phyloP scores from a whole-genome alignment of 2,113 vertebrate genomes.

The Progne subis region DNA sequence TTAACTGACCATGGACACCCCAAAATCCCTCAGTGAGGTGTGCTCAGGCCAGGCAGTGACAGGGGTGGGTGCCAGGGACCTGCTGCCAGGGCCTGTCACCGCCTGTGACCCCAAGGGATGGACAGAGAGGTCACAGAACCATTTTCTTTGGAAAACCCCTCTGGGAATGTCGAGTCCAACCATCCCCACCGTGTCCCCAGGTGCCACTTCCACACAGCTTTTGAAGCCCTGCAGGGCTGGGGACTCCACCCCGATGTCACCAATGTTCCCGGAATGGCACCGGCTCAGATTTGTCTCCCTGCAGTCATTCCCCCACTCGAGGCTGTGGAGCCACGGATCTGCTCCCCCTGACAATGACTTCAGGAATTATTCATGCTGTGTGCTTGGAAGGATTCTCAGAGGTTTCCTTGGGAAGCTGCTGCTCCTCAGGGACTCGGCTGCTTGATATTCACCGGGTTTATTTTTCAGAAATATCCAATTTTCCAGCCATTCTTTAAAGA shows the following conservation, averaged over 20 bases:
- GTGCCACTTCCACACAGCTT: not conserved
- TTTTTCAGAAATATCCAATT: slow-evolving; percentile 15
- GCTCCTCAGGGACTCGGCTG: not conserved
- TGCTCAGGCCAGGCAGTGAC: not conserved
- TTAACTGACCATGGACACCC: not conserved
- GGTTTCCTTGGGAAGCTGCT: slow-evolving; percentile 1
- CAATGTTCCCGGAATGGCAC: accelerated
- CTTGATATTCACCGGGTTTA: slow-evolving; percentile 5
- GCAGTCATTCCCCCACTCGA: not conserved
- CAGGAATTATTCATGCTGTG: slow-evolving; percentile 32
- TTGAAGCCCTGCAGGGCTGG: not conserved
- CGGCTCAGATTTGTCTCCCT: not conserved
- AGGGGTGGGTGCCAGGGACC: not conserved
- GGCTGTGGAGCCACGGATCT: not conserved
- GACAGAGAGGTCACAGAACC: not conserved
- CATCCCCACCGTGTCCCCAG: not conserved
- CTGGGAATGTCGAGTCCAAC: too few species aligned
- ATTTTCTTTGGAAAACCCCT: not conserved
- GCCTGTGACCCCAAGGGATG: accelerated
- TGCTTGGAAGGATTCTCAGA: not conserved
- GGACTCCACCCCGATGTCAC: not conserved
- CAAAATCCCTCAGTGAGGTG: not conserved
- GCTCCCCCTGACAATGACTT: not conserved
- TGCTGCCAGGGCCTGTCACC: too few species aligned
- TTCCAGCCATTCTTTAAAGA: not conserved